These are phyloP conservation scores for Bibio marci DNA, from an alignment of 2,888 invertebrate species.

Conservation along the genomic window DNA sequence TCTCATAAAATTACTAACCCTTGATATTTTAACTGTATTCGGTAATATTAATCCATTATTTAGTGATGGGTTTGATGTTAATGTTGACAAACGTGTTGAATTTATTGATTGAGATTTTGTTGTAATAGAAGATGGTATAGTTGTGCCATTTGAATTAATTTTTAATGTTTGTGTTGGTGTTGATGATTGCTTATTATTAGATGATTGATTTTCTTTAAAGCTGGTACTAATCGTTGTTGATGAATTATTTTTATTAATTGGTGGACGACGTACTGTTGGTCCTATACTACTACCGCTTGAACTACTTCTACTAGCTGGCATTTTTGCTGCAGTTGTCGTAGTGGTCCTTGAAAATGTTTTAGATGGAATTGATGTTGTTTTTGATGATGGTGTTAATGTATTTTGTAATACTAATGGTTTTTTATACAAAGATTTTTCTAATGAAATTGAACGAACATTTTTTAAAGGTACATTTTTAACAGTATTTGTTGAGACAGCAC, in stretches of 20 bases:
- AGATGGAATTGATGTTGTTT: constrained; percentile 10
- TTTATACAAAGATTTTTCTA: constrained; percentile 25
- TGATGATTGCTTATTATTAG: background rate
- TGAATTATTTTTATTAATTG: constrained; percentile 4
- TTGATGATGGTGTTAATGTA: constrained; percentile 4
- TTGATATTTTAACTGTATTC: constrained; percentile 26
- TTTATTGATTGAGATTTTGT: constrained; percentile 23
- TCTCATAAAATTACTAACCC: constrained; percentile 56
- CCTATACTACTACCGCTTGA: constrained; percentile 42
- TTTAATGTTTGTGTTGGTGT: constrained; percentile 7
- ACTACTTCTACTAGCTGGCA: constrained; percentile 39
- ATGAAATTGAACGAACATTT: constrained; percentile 23
- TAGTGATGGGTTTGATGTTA: constrained; percentile 9
- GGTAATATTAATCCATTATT: constrained; percentile 32
- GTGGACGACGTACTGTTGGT: constrained; percentile 19
- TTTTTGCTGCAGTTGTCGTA: constrained; percentile 18
- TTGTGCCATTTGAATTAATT: background rate
- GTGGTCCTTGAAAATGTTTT: constrained; percentile 8
- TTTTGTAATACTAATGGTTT: constrained; percentile 36
- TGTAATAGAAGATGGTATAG: no score
- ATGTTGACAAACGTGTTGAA: constrained; percentile 9
- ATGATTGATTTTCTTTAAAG: constrained; percentile 29
- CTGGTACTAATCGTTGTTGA: constrained; percentile 22
- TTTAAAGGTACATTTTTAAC: constrained; percentile 49
- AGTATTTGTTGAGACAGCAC: constrained; percentile 59